Base-by-base conservation (phyloP, 2,113 vertebrate species). In the Epinephelus cyanopodus region DNA sequence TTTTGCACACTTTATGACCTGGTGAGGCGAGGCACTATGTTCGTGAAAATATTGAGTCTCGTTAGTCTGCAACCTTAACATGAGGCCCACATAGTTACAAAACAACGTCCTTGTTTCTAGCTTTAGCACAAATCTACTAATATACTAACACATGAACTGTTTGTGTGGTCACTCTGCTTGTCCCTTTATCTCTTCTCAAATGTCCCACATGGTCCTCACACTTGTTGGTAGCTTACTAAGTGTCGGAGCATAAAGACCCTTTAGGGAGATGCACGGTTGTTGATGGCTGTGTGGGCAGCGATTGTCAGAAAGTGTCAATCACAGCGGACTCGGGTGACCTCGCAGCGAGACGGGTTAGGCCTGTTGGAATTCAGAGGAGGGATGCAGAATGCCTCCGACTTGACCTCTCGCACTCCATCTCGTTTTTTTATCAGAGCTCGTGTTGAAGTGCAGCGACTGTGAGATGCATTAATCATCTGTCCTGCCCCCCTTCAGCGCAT, bases 321-420 rank as follows among this genome's bases (percentile, higher is more conserved):
- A 83, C 53, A 19, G 74, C 52, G 17, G 85, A 87, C 77, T 70
- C 3, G 2, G 8, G 81, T 80, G 88, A 91, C 87, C 87, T 76
- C 47, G 48, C 47, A 21, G 70, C 23, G 10, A 76, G 78, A 56
- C 3, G 2, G 61, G 12, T 27, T 39, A 72, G 53, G 74, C 10
- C 50, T 62, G 80, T 62, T 86, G 85, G 83, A 90, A 91, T 92
- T 90, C 82, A 79, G 66, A 75, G 68, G 67, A 83, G 66, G 74
- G 85, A 82, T 88, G 83, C 62, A 39, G 68, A 84, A 74, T 85
- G 90, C 63, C 45, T 92, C 82, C 42, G 50, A 83, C 60, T 60
- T 94, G 90, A 93, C 93, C 90, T 85, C 83, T 89, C n/a, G 12
- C 82, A 74, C 89, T 87, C 63, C 69, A 77, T 77, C 91, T 72